phyloP scores from a whole-genome alignment of 2,113 vertebrate species.

The Herpailurus yagouaroundi region DNA sequence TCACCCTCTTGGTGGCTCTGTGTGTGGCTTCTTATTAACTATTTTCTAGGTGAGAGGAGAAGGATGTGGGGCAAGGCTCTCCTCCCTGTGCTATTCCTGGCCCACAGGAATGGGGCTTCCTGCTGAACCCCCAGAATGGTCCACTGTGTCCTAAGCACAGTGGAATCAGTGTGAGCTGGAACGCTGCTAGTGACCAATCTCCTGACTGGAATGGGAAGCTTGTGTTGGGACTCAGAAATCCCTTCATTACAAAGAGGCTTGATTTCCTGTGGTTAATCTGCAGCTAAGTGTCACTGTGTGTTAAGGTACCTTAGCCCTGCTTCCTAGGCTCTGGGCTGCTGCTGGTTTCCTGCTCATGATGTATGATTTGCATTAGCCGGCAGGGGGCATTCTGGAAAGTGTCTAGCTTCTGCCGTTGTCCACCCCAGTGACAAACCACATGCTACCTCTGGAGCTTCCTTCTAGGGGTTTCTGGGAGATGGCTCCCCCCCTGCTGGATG shows the following conservation, averaged over 20 bases:
- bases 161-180: not conserved
- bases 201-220: not conserved
- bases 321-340: not conserved
- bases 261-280: not conserved
- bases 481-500: not conserved
- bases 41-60: not conserved
- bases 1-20: not conserved
- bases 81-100: accelerated
- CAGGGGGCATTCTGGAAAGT: not conserved
- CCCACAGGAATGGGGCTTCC: no score
- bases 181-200: not conserved
- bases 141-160: not conserved
- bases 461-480: not conserved
- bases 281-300: not conserved
- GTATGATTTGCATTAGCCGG: not conserved
- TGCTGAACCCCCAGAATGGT: not conserved
- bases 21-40: not conserved
- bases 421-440: not conserved
- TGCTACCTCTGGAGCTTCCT: not conserved
- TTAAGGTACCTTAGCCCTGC: not conserved
- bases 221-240: not conserved
- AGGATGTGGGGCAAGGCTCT: not conserved
- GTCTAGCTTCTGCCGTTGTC: not conserved
- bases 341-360: not conserved
- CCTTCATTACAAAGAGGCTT: not conserved